phyloP scores from a whole-genome alignment of 2,888 invertebrate species.

The Catocala nupta region DNA sequence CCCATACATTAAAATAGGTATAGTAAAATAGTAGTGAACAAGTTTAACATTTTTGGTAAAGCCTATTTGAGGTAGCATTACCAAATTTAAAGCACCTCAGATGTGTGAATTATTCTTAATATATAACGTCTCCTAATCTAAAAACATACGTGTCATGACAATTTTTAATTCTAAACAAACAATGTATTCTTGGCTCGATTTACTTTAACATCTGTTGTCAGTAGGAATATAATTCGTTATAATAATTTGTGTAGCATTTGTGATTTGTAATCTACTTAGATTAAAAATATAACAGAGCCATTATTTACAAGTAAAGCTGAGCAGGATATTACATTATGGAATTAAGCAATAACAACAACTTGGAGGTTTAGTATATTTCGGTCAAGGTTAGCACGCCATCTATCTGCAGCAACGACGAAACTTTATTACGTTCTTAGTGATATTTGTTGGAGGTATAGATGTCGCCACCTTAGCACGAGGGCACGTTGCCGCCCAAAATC shows the following conservation, averaged over 20 bases:
- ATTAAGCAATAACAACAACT: conserved; percentile 6
- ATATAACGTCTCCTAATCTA: no score
- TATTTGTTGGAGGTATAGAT: conserved; percentile 46
- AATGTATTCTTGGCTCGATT: no score
- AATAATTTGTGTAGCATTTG: background rate
- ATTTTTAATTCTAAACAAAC: no score
- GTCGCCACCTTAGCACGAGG: conserved; percentile 59
- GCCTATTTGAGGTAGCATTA: no score
- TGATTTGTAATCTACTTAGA: background rate
- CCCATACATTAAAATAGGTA: no score
- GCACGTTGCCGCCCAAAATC: conserved; percentile 83
- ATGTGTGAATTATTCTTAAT: no score
- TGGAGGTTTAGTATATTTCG: conserved; percentile 19
- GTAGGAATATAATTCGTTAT: background rate
- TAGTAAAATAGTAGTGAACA: no score
- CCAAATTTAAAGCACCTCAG: no score
- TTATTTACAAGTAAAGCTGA: conserved; percentile 2
- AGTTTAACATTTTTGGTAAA: no score
- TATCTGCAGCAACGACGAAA: conserved; percentile 43
- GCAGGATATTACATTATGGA: conserved; percentile 7
- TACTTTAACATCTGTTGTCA: background rate
- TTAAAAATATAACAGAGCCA: background rate
- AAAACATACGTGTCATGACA: no score
- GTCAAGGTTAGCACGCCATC: conserved; percentile 64
- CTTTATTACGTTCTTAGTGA: conserved; percentile 21